These are phyloP conservation scores for Dysmachus trigonus DNA, from an alignment of 2,888 invertebrate species.

Conservation along the genomic window DNA sequence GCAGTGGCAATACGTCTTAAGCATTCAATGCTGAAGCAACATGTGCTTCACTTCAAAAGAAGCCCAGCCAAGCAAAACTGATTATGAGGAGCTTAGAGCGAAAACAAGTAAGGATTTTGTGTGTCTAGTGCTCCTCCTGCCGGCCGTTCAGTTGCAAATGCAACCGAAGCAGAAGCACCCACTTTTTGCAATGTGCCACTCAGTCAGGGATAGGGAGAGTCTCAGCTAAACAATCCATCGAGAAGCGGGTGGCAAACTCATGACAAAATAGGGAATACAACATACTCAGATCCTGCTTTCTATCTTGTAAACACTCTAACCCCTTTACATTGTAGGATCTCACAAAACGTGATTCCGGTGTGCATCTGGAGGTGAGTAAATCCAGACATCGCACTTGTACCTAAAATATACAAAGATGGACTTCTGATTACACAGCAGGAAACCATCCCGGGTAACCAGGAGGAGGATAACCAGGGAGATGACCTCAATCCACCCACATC, in stretches of 20 bases:
- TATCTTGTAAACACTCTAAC: constrained; percentile 28
- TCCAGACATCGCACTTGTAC: background rate
- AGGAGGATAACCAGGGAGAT: background rate
- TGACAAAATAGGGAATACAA: background rate
- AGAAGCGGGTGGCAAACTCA: background rate
- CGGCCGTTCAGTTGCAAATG: background rate
- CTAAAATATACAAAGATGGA: background rate
- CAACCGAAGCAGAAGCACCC: constrained; percentile 11
- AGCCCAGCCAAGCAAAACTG: constrained; percentile 20
- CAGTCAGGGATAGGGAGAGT: background rate
- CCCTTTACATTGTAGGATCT: constrained; percentile 3
- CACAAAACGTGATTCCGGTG: constrained; percentile 50
- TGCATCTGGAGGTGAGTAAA: constrained; percentile 52
- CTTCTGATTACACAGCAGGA: constrained; percentile 32
- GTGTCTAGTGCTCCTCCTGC: background rate
- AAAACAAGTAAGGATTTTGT: background rate
- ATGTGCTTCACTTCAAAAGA: constrained; percentile 4
- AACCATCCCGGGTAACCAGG: background rate
- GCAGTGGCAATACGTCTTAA: constrained; percentile 55
- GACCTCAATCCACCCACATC: constrained; percentile 43
- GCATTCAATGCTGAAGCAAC: constrained; percentile 46
- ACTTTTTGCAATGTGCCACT: background rate
- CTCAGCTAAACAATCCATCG: background rate
- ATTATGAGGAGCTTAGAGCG: constrained; percentile 40
- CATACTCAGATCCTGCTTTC: background rate